Evolutionary conservation across 1,140 invertebrate species (phyloP).

Genomic region (Eubasilissa regina): DNA sequence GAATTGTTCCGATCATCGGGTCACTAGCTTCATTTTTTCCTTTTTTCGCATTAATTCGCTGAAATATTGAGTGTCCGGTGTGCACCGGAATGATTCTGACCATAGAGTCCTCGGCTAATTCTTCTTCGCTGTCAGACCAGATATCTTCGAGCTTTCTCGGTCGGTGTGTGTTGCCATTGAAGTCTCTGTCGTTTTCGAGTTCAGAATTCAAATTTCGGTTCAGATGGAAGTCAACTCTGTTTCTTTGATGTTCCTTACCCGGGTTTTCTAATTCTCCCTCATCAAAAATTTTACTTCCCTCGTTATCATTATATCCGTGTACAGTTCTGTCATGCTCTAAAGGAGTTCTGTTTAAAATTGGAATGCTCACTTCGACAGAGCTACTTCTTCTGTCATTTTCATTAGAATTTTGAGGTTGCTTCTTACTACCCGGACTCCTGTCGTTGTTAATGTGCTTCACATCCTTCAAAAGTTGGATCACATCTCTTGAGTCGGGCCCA

Average conservation of each 20-base stretch:
- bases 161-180: neutral
- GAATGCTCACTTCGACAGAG: slow-evolving; percentile 43
- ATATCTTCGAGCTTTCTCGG: slow-evolving; percentile 49
- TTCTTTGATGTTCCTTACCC: neutral
- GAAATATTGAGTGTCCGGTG: slow-evolving; percentile 48
- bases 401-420: slow-evolving; percentile 28
- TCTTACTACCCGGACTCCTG: slow-evolving; percentile 14
- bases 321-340: slow-evolving; percentile 7
- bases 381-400: slow-evolving; percentile 42
- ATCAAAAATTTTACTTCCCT: slow-evolving; percentile 1
- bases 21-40: slow-evolving; percentile 11
- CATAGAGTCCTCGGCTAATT: slow-evolving; percentile 52
- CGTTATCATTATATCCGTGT: slow-evolving; percentile 13
- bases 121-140: slow-evolving; percentile 49
- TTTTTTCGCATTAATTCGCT: slow-evolving; percentile 67
- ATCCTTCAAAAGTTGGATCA: slow-evolving; percentile 57
- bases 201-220: slow-evolving; percentile 35
- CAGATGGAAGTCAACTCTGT: slow-evolving; percentile 10
- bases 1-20: slow-evolving; percentile 3
- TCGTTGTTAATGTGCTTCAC: slow-evolving; percentile 54
- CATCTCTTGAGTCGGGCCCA: slow-evolving; percentile 56
- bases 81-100: slow-evolving; percentile 56
- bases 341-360: slow-evolving; percentile 45
- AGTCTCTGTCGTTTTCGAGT: slow-evolving; percentile 24
- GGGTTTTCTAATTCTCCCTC: neutral